These are phyloP conservation scores for Cryptocephalus moraei DNA, from an alignment of 2,888 invertebrate species.

Conservation along the genomic window DNA sequence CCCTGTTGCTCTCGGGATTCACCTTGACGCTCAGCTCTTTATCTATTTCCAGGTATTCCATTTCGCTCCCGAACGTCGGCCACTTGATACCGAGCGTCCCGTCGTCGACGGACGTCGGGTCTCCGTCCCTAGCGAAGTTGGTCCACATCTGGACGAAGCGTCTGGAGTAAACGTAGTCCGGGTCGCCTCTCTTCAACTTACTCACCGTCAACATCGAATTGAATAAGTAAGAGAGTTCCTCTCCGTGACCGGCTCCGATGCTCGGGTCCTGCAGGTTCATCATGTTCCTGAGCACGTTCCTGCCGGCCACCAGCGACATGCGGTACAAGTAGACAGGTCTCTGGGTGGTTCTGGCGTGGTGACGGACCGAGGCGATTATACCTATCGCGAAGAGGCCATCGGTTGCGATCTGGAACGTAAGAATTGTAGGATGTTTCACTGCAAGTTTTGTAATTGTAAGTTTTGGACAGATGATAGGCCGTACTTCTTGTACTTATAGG, in stretches of 20 bases:
- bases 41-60: not conserved
- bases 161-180: not conserved
- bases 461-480: not conserved
- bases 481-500: too few relatives aligned
- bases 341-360: conserved; percentile 3
- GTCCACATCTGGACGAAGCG: not conserved
- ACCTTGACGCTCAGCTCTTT: not conserved
- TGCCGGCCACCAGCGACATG: conserved; percentile 4
- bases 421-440: not conserved
- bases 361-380: conserved; percentile 2
- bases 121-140: not conserved
- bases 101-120: not conserved
- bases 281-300: conserved; percentile 4
- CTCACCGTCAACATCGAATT: not conserved
- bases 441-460: not conserved
- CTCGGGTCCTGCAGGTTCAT: not conserved
- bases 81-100: not conserved
- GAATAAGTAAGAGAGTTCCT: conserved; percentile 12
- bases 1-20: not conserved
- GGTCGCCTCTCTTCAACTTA: not conserved
- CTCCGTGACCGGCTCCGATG: conserved; percentile 8
- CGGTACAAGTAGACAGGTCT: conserved; percentile 11
- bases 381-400: conserved; percentile 3
- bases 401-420: not conserved
- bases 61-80: not conserved